These are phyloP conservation scores for Microcebus ravelobensis DNA, from an alignment of 2,113 vertebrate genomes.

Conservation along the genomic window DNA sequence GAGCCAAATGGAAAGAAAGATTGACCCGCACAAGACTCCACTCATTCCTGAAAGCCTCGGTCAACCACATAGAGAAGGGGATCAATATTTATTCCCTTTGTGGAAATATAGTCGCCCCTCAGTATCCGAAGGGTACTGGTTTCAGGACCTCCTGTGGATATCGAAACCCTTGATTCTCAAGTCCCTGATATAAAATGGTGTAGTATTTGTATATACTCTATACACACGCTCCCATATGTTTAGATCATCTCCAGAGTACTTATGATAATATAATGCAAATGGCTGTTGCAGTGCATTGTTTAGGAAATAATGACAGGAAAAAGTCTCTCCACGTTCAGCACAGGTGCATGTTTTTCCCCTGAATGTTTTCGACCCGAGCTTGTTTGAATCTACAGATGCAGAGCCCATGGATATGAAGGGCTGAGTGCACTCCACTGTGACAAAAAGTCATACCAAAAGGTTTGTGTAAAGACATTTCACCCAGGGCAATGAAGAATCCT, in stretches of 20 bases:
- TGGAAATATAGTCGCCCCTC: background rate
- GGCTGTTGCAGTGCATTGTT: background rate
- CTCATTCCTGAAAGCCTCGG: fast-evolving
- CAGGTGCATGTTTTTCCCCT: background rate
- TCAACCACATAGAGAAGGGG: fast-evolving
- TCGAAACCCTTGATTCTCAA: background rate
- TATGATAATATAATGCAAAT: background rate
- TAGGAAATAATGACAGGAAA: background rate
- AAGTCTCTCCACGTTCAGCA: background rate
- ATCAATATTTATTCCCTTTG: too few species aligned
- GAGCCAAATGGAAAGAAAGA: background rate
- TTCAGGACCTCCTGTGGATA: background rate
- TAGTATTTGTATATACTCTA: background rate
- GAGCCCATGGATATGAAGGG: background rate
- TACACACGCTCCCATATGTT: background rate
- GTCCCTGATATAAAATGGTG: background rate
- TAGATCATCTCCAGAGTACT: background rate
- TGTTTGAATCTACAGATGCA: background rate
- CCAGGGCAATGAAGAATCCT: fast-evolving
- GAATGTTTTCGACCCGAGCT: background rate
- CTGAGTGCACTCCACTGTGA: background rate
- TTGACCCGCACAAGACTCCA: fast-evolving
- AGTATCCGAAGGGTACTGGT: too few species aligned
- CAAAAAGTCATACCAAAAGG: too few species aligned
- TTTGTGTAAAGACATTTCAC: background rate